Evolutionary conservation across 2,888 invertebrate species (phyloP).

Genomic region (Glyphotaelius pellucidus): DNA sequence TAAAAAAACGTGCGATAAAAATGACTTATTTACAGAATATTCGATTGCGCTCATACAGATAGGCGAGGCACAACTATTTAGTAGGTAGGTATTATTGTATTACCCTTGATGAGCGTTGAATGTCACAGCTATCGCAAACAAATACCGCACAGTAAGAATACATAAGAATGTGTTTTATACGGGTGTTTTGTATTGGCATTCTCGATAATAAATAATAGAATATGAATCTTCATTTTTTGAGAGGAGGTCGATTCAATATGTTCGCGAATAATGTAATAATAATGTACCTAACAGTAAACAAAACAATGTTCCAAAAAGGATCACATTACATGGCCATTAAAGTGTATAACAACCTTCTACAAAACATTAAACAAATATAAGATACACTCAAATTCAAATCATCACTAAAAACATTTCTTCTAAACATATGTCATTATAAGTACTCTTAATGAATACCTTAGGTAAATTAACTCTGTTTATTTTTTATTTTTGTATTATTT

Average conservation of each 20-base stretch:
- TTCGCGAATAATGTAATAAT: neutral
- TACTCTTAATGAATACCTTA: no score
- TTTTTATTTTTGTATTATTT: no score
- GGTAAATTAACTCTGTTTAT: no score
- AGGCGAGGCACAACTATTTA: conserved; percentile 18
- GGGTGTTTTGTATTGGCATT: neutral
- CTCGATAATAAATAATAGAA: neutral
- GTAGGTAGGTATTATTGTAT: neutral
- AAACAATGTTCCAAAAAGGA: no score
- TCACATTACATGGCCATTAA: no score
- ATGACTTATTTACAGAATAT: neutral
- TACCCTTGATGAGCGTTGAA: conserved; percentile 43
- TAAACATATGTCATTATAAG: no score
- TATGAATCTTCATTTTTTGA: neutral
- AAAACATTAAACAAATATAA: no score
- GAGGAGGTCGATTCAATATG: neutral
- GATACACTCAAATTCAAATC: no score
- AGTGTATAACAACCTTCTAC: no score
- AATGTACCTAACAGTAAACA: neutral
- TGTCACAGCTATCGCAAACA: conserved; percentile 38
- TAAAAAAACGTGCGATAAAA: neutral
- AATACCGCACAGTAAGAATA: neutral
- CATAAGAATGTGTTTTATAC: neutral
- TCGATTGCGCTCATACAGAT: neutral
- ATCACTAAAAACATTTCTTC: no score